These are phyloP conservation scores for Catocala nupta DNA, from an alignment of 2,888 invertebrate species.

Conservation along the genomic window DNA sequence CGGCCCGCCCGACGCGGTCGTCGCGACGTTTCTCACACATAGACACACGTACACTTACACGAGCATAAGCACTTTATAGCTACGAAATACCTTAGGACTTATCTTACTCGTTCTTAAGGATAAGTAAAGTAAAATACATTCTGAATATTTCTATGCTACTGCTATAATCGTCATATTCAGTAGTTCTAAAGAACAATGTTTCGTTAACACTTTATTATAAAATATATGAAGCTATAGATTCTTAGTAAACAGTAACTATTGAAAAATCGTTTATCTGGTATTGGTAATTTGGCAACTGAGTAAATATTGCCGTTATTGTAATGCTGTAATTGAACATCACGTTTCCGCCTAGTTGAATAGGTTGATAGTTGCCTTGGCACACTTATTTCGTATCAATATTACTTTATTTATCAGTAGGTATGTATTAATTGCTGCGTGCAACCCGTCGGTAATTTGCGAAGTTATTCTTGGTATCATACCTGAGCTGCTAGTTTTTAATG, in stretches of 20 bases:
- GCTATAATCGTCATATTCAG: background rate
- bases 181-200: background rate
- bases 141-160: background rate
- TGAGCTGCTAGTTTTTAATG: too few relatives aligned
- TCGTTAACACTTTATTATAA: too few relatives aligned
- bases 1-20: constrained; percentile 61
- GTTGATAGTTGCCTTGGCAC: constrained; percentile 78
- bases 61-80: constrained; percentile 8
- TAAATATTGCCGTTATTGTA: constrained; percentile 64
- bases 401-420: constrained; percentile 50
- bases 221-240: background rate
- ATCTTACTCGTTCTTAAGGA: constrained; percentile 22
- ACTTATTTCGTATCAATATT: constrained; percentile 75
- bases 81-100: constrained; percentile 31
- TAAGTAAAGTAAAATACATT: constrained; percentile 7
- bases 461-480: background rate
- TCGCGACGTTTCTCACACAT: constrained; percentile 56
- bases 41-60: constrained; percentile 36
- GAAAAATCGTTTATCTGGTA: background rate
- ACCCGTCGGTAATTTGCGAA: constrained; percentile 36
- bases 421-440: constrained; percentile 46
- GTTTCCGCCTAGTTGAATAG: constrained; percentile 74
- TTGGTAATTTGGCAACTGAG: constrained; percentile 63
- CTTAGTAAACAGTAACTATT: background rate
- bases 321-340: constrained; percentile 76